Conservation (phyloP, 2,888 invertebrate genomes). For the Meta bourneti region DNA sequence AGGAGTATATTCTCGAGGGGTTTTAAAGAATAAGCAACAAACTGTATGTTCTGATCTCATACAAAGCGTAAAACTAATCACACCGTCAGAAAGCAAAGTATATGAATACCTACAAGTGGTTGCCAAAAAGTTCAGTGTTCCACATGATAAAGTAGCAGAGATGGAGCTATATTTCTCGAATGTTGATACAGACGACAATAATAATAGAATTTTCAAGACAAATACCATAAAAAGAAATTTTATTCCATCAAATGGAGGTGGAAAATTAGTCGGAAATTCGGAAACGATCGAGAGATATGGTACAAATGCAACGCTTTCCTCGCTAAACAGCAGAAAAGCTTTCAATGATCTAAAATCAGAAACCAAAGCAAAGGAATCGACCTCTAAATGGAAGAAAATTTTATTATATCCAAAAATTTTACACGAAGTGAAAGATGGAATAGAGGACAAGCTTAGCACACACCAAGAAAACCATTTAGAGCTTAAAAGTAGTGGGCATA, state of each 20-base stretch:
- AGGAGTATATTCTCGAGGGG: constrained; percentile 92
- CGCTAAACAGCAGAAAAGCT: not conserved
- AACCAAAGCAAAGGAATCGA: not conserved
- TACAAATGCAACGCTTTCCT: not conserved
- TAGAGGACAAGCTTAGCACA: no score
- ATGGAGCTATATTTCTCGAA: constrained; percentile 23
- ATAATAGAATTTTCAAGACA: not conserved
- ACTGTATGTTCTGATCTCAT: constrained; percentile 42
- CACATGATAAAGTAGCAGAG: not conserved
- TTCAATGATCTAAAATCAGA: not conserved
- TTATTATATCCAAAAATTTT: not conserved
- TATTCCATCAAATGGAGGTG: not conserved
- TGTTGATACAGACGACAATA: not conserved
- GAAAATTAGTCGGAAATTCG: not conserved
- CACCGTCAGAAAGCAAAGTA: constrained; percentile 7
- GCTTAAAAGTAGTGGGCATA: no score
- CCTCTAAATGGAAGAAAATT: not conserved
- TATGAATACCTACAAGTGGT: constrained; percentile 12
- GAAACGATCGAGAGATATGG: constrained; percentile 9
- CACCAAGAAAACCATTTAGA: no score
- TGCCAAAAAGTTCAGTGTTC: constrained; percentile 16
- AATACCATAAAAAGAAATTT: not conserved
- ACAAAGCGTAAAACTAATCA: constrained; percentile 12
- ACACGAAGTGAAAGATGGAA: no score
- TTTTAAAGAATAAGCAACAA: constrained; percentile 27